Base-by-base conservation (phyloP, 1,140 invertebrate genomes). In the Heterodera schachtii region DNA sequence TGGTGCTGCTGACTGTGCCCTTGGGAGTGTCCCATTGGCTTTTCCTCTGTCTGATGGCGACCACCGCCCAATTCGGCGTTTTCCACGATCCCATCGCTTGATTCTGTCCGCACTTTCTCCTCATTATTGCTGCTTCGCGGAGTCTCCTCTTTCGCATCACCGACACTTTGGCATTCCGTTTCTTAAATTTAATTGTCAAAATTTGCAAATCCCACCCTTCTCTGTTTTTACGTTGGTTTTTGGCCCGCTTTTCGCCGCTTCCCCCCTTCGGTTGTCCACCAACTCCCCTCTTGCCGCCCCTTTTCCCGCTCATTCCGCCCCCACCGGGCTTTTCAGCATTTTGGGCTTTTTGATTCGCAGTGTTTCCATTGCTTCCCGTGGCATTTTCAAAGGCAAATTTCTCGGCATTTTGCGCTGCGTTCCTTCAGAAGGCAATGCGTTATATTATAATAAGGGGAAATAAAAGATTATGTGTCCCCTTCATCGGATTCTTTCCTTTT, bases 281-380 rank as follows among this genome's bases (percentile, higher is more conserved):
- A 2, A 47, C 79, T 16, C 80, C 80, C 46, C 80, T 41, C 21
- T 81, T 81, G 78, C 78, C 78, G 9, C 67, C 49, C 7, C 60
- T 49, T 46, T 67, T 79, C 11, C 75, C 49, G n/a, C 44, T 41
- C 9, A 46, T n/a, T 9, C 69, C 69, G 69, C 69, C 21, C 19
- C 13, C 57, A 19, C 11, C 19, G 2, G 57, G 13, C 19, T 64
- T 64, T 64, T 64, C 57, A 4, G 57, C 11, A 64, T 64, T 64
- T 64, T 64, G 57, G 5, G 16, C 19, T 4, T 57, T 47, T 73
- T 47, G 71, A 19, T 57, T 73, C 71, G 46, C 4, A 5, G 47
- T 43, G 5, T 16, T n/a, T 47, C 70, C 67, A 21, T 67, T 73
- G 46, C 47, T 69, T 21, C 57, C 77, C 21, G 60, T 46, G 7